Evolutionary conservation across 2,797 vertebrate genomes (phyloP).

Genomic region (Dendrocincla fuliginosa): DNA sequence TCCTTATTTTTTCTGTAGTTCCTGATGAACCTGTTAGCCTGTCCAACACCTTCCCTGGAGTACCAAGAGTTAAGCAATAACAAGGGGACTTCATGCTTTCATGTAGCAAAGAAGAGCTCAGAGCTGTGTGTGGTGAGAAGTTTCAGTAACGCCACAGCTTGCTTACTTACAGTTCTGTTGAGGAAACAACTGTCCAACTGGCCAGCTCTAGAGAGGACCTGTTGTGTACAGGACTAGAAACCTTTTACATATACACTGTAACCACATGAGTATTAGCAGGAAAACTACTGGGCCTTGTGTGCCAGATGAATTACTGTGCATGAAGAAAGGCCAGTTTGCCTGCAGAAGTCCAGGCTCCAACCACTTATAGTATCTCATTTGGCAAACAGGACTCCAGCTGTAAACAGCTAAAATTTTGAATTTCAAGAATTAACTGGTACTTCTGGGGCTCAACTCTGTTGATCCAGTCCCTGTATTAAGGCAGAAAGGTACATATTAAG

Average conservation of each 20-base stretch:
- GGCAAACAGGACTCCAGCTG: background rate
- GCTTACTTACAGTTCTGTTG: background rate
- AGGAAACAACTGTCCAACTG: background rate
- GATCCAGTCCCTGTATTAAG: background rate
- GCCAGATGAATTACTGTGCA: background rate
- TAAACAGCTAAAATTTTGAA: background rate
- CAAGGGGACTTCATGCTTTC: background rate
- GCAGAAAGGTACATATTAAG: background rate
- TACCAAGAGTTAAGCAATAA: background rate
- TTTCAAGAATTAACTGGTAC: background rate
- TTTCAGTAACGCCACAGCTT: background rate
- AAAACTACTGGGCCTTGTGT: background rate
- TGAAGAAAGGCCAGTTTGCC: background rate
- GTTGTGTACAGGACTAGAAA: background rate
- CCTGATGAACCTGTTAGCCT: background rate
- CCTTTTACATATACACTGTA: background rate
- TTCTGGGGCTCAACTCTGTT: background rate
- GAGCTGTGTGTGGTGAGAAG: background rate
- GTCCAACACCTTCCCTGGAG: background rate
- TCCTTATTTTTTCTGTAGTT: background rate
- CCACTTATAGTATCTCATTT: background rate
- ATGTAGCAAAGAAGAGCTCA: background rate
- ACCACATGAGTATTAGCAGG: background rate
- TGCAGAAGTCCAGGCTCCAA: background rate
- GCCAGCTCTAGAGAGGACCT: background rate